Conservation (phyloP, 2,113 vertebrate genomes). For the Macaca fascicularis region DNA sequence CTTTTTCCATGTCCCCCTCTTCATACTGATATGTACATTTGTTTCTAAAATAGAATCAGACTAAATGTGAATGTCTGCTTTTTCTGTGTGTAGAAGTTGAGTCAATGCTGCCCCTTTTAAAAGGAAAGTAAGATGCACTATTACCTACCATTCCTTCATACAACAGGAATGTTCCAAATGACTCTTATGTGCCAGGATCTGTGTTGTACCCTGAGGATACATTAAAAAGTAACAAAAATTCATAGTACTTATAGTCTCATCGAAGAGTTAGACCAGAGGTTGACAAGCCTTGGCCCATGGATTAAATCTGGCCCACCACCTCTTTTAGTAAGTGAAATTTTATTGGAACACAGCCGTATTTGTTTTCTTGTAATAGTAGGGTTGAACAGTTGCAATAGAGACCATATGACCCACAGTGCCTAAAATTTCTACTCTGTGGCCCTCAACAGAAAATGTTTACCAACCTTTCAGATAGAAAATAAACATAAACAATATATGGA, state of each 20-base stretch:
- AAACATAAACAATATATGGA: background rate
- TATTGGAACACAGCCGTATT: background rate
- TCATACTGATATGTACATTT: background rate
- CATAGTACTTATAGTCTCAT: background rate
- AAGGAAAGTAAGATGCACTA: background rate
- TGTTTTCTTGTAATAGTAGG: background rate
- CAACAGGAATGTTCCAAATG: background rate
- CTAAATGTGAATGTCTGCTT: background rate
- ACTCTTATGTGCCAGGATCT: background rate
- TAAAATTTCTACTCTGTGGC: background rate
- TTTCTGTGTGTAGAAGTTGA: background rate
- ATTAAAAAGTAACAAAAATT: background rate
- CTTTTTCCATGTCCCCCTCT: background rate
- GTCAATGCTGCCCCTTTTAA: background rate
- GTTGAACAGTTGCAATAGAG: background rate
- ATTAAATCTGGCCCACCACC: background rate
- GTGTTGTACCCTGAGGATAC: background rate
- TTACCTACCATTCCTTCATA: background rate
- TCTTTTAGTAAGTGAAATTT: background rate
- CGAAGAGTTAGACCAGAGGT: background rate
- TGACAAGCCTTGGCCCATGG: background rate
- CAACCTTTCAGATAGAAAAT: background rate
- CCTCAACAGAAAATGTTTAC: background rate
- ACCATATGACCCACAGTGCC: background rate
- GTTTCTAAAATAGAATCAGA: background rate